phyloP scores from a whole-genome alignment of 2,888 invertebrate species.

The Tillus elongatus region DNA sequence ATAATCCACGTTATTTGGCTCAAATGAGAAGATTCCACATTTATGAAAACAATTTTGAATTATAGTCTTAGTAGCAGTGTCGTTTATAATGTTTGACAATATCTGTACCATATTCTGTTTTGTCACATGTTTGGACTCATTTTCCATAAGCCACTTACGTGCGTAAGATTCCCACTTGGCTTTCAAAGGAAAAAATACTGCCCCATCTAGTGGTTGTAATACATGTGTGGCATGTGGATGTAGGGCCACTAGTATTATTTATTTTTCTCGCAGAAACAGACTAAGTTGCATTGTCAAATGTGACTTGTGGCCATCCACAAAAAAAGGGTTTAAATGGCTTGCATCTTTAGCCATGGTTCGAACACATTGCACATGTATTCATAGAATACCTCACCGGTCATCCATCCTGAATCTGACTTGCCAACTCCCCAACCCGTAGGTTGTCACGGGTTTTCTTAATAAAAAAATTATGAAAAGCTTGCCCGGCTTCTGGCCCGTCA shows the following conservation, averaged over 20 bases:
- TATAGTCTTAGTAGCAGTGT: neutral
- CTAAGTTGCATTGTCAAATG: constrained; percentile 32
- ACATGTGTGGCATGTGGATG: constrained; percentile 33
- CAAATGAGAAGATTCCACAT: too few relatives aligned
- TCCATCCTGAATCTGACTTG: constrained; percentile 37
- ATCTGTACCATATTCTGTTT: neutral
- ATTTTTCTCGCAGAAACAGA: constrained; percentile 31
- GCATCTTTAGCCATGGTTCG: constrained; percentile 30
- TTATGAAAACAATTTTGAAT: too few relatives aligned
- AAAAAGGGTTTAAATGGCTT: constrained; percentile 29
- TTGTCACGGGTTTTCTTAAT: too few relatives aligned
- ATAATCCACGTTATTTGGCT: too few relatives aligned
- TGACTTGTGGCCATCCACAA: constrained; percentile 34
- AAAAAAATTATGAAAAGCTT: too few relatives aligned
- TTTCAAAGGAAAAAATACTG: constrained; percentile 30
- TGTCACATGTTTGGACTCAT: neutral
- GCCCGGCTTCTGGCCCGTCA: too few relatives aligned
- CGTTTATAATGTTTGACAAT: neutral
- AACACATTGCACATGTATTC: constrained; percentile 33
- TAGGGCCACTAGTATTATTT: constrained; percentile 30
- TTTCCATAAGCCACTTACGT: constrained; percentile 19
- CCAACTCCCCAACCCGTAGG: constrained; percentile 33
- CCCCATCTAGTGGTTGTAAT: constrained; percentile 33
- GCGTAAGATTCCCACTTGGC: constrained; percentile 24
- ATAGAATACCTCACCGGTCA: constrained; percentile 33